These are phyloP conservation scores for Sanderia malayensis DNA, from an alignment of 30 jellyfish, hydroid and myxozoan genomes.

Conservation along the genomic window DNA sequence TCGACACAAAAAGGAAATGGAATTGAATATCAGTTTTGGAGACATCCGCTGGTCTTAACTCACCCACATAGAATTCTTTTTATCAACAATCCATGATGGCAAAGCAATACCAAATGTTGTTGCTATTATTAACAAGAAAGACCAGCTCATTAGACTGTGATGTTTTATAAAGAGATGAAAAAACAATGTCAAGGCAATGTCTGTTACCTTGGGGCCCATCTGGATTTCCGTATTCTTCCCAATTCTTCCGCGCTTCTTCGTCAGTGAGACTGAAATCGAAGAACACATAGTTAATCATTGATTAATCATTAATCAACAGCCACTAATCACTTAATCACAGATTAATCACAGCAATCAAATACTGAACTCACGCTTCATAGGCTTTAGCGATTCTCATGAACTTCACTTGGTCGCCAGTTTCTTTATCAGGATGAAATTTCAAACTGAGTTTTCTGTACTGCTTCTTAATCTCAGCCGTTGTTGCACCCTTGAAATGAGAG, in stretches of 20 bases:
- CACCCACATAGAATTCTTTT: conserved; percentile 97
- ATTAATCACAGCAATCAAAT: too few species aligned
- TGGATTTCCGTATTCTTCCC: conserved; percentile 98
- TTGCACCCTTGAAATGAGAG: conserved; percentile 71
- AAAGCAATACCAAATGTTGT: conserved; percentile 97
- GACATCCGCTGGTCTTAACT: too few species aligned
- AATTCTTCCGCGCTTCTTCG: conserved; percentile 92
- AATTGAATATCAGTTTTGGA: too few species aligned
- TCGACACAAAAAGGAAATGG: too few species aligned
- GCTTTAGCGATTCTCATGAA: conserved; percentile 97
- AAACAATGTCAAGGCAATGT: too few species aligned
- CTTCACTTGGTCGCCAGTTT: conserved; percentile 68
- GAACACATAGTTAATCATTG: too few species aligned
- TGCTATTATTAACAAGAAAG: conserved; percentile 36
- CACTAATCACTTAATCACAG: too few species aligned
- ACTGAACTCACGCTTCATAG: conserved; percentile 92
- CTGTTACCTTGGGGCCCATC: conserved; percentile 99
- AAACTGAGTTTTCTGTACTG: conserved; percentile 81
- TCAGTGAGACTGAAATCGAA: conserved; percentile 89
- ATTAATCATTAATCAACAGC: too few species aligned
- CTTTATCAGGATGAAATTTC: conserved; percentile 90
- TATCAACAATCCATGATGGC: conserved; percentile 98
- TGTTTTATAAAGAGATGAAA: too few species aligned
- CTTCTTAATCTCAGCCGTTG: conserved; percentile 83
- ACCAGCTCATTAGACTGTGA: too few species aligned